Evolutionary conservation across 2,113 vertebrate species (phyloP), one percentile per base, ranked within the genome.

Genomic region (Shinisaurus crocodilurus): DNA sequence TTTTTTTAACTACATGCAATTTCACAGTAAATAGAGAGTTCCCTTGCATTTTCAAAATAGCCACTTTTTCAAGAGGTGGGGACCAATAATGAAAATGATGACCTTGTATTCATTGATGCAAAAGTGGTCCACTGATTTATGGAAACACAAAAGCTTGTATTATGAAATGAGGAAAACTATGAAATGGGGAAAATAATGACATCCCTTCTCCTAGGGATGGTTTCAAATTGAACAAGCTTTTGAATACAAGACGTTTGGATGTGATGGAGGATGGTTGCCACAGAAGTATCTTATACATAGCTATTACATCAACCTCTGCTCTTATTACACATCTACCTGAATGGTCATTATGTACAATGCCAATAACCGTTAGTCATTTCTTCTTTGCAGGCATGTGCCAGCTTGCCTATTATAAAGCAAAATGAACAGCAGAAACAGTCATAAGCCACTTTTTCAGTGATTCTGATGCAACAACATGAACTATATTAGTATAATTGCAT

Each of bases 1-100:
- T 90, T 85, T 70, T 90, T 90, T 85, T 90, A 90, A 67, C 57
- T 79, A 72, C 20, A 25, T 63, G 74, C 2, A 37, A 34, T 54
- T 90, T 54, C 75, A 75, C 25, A 80, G 60, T 27, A 75, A 74
- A 74, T 25, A 83, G 48, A 82, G 2, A 75, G 34, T 34, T 63
- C 48, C 34, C 45, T 70, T 88, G 25, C 34, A 40, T 65, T 65
- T 89, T 50, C 34, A 63, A 50, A 77, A 84, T 37, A 48, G 48
- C 20, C 6, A 6, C 18, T 25, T 85, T 79, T n/a, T 65, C 29
- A 89, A 80, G 50, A 20, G 16, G 48, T 54, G 25, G 16, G 43
- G 57, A 40, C 3, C 9, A 37, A 40, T 32, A 34, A 43, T 76
- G 86, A 7, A 45, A 65, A 48, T n/a, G 5, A 74, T 60, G 77